A percentile compares a stretch with the other conserved stretches of the same genome.
These are phyloP conservation scores for Lithobates sylvaticus DNA, from an alignment of 2,797 vertebrate species.

Conservation along the genomic window DNA sequence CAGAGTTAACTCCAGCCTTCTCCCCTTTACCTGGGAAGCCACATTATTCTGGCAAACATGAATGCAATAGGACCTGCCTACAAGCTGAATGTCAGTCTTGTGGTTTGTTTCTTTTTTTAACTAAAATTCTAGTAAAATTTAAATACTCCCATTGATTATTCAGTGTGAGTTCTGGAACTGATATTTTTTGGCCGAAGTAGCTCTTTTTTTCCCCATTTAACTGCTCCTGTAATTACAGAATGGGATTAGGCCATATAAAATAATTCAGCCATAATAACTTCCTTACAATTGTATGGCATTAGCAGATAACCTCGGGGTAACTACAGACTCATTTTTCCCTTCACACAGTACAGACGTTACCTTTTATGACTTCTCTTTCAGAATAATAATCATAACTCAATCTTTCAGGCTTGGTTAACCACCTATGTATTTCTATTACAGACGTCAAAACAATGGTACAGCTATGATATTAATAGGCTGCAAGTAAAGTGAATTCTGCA, in stretches of 20 bases:
- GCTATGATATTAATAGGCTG: slow-evolving; percentile 56
- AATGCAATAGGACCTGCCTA: no score
- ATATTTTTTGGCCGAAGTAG: slow-evolving; percentile 51
- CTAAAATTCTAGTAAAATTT: slow-evolving; percentile 10
- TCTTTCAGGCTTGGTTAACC: slow-evolving; percentile 62
- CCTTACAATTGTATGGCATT: slow-evolving; percentile 57
- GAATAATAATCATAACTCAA: slow-evolving; percentile 63
- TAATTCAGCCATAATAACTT: slow-evolving; percentile 58
- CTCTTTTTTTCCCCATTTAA: slow-evolving; percentile 48
- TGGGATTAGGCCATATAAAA: slow-evolving; percentile 59
- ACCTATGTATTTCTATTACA: slow-evolving; percentile 61
- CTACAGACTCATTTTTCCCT: slow-evolving; percentile 57
- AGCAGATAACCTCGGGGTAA: slow-evolving; percentile 59
- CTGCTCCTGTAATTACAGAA: slow-evolving; percentile 55
- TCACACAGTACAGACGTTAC: slow-evolving; percentile 57
- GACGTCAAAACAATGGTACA: slow-evolving; percentile 58
- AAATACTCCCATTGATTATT: slow-evolving; percentile 47
- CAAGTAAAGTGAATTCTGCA: slow-evolving; percentile 52
- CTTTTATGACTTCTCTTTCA: slow-evolving; percentile 57
- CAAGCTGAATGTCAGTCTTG: background rate
- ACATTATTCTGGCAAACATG: no score
- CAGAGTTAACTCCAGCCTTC: no score
- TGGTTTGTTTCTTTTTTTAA: background rate
- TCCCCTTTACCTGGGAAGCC: no score
- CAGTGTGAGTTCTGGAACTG: slow-evolving; percentile 41